Base-by-base conservation (phyloP, 2,113 vertebrate genomes). In the Nothobranchius furzeri region DNA sequence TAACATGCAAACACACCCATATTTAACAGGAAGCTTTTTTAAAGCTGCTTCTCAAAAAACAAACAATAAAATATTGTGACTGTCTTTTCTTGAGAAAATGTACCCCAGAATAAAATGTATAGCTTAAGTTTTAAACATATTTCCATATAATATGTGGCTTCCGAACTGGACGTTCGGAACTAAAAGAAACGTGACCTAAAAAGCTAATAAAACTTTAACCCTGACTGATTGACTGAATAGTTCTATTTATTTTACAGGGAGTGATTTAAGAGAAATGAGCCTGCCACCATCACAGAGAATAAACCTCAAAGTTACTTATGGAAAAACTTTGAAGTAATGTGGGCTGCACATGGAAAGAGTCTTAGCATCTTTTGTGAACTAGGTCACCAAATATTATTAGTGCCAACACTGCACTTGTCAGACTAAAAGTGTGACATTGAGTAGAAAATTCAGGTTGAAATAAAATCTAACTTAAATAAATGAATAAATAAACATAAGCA, bases 321-420 rank as follows among this genome's bases (percentile, higher is more conserved):
- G 53, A 45, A 24, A 82, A 45, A 35, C n/a, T 6, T 60, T 13
- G 6, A 30, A 46, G 45, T 54, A 14, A 48, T 61, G n/a, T 58
- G 20, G 42, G 8, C 24, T 30, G 25, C 3, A 13, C 37, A 53
- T 43, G 10, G 12, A 54, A 57, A 49, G 12, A 30, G 53, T 25
- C 53, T 59, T 3, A 15, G 12, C 75, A 13, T n/a, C 47, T 49
- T 14, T 9, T 37, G 2, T 51, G 37, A 59, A 48, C 7, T 48
- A 7, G 15, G 62, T 64, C 37, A 55, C 2, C 17, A 7, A 3
- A 13, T 17, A 53, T 70, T 74, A 47, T 64, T 36, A 58, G 35
- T 69, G 49, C 13, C 35, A 76, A 64, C 42, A 20, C 52, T 60
- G 56, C 17, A 63, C 10, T 30, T 30, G 51, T 49, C 54, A 45